Conservation (phyloP, 2,888 invertebrate genomes). For the Xylocampa areola region DNA sequence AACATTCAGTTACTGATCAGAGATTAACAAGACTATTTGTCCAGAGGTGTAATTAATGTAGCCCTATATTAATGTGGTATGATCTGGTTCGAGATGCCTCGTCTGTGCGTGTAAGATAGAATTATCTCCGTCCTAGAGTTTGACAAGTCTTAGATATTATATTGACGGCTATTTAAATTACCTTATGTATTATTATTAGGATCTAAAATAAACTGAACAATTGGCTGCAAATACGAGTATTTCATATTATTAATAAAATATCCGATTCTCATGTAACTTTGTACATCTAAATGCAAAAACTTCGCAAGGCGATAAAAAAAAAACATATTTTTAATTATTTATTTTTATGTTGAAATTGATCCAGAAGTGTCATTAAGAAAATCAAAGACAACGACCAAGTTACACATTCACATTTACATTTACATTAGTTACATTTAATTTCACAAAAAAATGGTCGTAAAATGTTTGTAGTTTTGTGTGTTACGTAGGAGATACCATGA, state of each 20-base stretch:
- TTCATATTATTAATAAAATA: no score
- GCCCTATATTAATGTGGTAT: slow-evolving; percentile 1
- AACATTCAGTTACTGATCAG: background rate
- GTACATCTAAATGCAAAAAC: no score
- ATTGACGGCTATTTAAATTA: slow-evolving; percentile 1
- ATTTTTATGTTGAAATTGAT: no score
- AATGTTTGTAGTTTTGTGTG: slow-evolving; percentile 30
- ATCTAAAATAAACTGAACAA: no score
- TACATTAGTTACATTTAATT: background rate
- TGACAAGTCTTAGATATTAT: background rate
- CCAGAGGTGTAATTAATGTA: slow-evolving; percentile 8
- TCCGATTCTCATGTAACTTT: no score
- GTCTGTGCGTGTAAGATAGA: background rate
- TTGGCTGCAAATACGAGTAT: no score
- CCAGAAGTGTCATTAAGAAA: no score
- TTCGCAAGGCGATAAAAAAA: no score
- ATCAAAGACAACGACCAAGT: no score
- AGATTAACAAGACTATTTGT: slow-evolving; percentile 1
- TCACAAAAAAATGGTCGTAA: slow-evolving; percentile 12
- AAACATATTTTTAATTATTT: no score
- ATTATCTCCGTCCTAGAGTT: background rate
- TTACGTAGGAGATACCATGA: slow-evolving; percentile 45
- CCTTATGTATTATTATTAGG: no score
- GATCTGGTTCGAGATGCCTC: background rate
- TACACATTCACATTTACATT: no score